Conservation (phyloP, 2,888 invertebrate genomes). For the Drosophila incognita region DNA sequence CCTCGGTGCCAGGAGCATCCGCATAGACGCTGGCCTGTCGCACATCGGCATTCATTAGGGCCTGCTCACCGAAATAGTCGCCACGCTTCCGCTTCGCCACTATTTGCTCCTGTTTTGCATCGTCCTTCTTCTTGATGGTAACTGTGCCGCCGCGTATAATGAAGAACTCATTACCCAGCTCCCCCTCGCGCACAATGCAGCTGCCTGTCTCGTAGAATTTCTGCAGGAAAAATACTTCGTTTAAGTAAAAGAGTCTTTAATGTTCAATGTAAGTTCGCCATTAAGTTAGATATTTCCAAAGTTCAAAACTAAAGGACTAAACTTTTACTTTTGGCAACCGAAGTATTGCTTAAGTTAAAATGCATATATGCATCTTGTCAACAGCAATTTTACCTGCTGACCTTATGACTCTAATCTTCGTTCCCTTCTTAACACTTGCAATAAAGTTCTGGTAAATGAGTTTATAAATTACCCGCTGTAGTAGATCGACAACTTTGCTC, state of each 20-base stretch:
- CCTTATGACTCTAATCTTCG: background rate
- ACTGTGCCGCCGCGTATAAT: constrained; percentile 94
- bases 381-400: background rate
- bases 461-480: constrained; percentile 89
- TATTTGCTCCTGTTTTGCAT: constrained; percentile 87
- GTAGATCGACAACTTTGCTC: constrained; percentile 92
- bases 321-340: background rate
- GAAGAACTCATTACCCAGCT: constrained; percentile 95
- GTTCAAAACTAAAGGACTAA: background rate
- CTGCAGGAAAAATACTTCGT: constrained; percentile 82
- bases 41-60: constrained; percentile 92
- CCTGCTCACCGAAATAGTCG: constrained; percentile 95
- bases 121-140: constrained; percentile 89
- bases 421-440: background rate
- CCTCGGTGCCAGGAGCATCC: constrained; percentile 92
- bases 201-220: constrained; percentile 93
- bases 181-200: constrained; percentile 93
- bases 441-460: background rate
- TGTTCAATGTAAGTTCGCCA: background rate
- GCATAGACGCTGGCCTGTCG: constrained; percentile 96
- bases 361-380: background rate
- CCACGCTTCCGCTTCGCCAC: constrained; percentile 91
- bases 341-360: background rate
- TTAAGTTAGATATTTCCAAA: background rate
- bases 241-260: background rate